Conservation (phyloP, 2,797 vertebrate genomes). For the Otus scops region DNA sequence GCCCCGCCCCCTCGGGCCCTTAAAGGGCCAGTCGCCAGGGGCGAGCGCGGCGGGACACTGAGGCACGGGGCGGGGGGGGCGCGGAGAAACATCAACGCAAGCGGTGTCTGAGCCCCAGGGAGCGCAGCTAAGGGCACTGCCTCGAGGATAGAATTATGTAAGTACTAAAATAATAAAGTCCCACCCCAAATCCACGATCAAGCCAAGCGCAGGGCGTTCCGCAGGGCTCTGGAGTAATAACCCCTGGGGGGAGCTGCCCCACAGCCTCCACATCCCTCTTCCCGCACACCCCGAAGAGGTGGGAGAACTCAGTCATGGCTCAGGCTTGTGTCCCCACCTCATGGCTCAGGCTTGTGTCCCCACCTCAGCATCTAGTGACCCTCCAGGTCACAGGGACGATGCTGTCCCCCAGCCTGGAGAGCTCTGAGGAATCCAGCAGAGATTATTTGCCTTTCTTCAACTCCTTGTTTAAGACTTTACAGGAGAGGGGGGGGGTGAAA, state of each 20-base stretch:
- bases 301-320: neutral
- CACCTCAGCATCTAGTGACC: accelerated
- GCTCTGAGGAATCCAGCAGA: accelerated
- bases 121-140: neutral
- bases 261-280: neutral
- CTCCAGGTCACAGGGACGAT: accelerated
- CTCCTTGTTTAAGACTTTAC: too few species aligned
- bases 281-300: accelerated
- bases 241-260: neutral
- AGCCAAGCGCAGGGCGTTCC: accelerated
- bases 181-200: neutral
- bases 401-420: accelerated
- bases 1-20: neutral
- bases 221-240: accelerated
- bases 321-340: too few species aligned
- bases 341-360: neutral
- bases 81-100: accelerated
- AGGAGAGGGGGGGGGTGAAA: too few species aligned
- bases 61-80: neutral
- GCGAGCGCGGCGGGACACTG: neutral
- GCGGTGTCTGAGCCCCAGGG: accelerated
- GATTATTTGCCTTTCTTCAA: neutral
- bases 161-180: neutral
- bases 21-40: neutral
- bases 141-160: neutral